Evolutionary conservation across 2,888 invertebrate species (phyloP).

Genomic region (Rhagonycha fulva): DNA sequence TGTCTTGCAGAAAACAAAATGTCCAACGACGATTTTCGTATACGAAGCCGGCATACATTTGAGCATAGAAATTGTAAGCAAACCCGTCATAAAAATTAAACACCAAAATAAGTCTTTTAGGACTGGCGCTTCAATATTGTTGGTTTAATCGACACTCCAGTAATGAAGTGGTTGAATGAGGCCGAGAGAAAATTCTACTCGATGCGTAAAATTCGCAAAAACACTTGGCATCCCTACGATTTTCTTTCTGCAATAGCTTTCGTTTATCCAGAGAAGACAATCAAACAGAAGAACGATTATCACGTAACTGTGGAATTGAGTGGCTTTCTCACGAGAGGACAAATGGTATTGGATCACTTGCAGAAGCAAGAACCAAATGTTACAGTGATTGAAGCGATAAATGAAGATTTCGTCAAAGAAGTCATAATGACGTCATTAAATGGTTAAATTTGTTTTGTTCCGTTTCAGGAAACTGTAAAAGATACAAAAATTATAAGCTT

Average conservation of each 20-base stretch:
- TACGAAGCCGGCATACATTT: conserved; percentile 67
- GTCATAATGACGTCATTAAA: conserved; percentile 4
- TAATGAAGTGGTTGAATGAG: conserved; percentile 57
- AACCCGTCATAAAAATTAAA: background rate
- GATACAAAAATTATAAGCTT: no score
- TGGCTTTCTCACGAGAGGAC: conserved; percentile 64
- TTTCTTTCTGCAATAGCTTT: conserved; percentile 57
- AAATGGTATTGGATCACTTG: conserved; percentile 65
- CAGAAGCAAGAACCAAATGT: conserved; percentile 52
- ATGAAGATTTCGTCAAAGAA: conserved; percentile 56
- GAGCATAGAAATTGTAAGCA: conserved; percentile 47
- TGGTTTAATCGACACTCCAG: conserved; percentile 51
- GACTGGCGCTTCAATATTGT: conserved; percentile 59
- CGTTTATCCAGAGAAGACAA: conserved; percentile 51
- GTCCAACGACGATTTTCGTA: conserved; percentile 66
- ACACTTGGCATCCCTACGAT: conserved; percentile 56
- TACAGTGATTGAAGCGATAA: conserved; percentile 54
- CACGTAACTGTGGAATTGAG: conserved; percentile 64
- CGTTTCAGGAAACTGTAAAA: no score
- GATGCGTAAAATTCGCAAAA: conserved; percentile 7
- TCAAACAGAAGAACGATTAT: conserved; percentile 33
- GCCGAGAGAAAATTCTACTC: conserved; percentile 52
- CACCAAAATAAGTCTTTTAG: conserved; percentile 44
- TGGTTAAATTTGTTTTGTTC: background rate
- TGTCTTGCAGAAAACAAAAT: conserved; percentile 62